Evolutionary conservation across 2,888 invertebrate species (phyloP), one percentile per base, ranked within the genome.

Genomic region (Lysandra coridon): DNA sequence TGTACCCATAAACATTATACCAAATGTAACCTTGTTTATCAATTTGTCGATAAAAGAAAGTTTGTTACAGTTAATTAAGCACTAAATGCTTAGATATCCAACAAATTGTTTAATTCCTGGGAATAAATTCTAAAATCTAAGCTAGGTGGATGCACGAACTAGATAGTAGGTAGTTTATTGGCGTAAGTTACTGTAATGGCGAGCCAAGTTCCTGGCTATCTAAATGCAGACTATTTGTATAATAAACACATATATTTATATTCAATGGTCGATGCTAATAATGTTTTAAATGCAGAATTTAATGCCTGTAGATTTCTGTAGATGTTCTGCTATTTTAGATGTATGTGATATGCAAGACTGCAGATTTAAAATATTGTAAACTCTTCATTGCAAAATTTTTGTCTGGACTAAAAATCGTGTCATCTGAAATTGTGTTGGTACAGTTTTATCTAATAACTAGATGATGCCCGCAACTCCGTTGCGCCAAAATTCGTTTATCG

Each of bases 101-200:
- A 69, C 69, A 69, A 69, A 69, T 69, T 69, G 69, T 69, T 69
- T 69, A 69, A 69, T 69, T 69, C 69, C 14, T 33, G 69, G 6
- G 69, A 69, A 69, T 69, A 69, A 69, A 69, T 33, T 69, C 33
- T 69, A 69, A 69, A 69, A 14, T 69, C 33, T 69, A 14, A 69
- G 69, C 69, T 33, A 33, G 33, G 33, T 86, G 90, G 89, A 92
- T 90, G 86, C 91, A 92, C 89, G 90, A 88, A 85, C 83, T 78
- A 87, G 91, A 91, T 91, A 86, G 83, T 89, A 84, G 33, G 69
- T 62, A 69, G 69, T 69, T 69, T 69, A 69, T 69, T 12, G 69
- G 14, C 69, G 33, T 69, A 33, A 69, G 69, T 33, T 69, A 69
- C 33, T 69, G 69, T 69, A 69, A 69, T 69, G 69, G 69, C 69